These are phyloP conservation scores for Hirtodrosophila trivittata DNA, from an alignment of 2,888 invertebrate genomes.

Conservation along the genomic window DNA sequence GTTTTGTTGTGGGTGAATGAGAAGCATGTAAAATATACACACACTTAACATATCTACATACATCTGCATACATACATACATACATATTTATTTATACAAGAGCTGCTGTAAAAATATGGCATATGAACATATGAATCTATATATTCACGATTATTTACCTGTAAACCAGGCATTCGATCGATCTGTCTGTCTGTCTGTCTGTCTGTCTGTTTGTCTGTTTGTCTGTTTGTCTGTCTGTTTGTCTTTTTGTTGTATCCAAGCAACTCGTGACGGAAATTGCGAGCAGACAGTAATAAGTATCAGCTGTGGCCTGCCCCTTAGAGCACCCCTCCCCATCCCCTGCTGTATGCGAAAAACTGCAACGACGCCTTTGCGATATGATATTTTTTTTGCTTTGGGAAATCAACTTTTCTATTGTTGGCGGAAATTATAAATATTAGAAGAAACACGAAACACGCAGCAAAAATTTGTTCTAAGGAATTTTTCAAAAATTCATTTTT, in stretches of 20 bases:
- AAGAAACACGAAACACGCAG: constrained; percentile 18
- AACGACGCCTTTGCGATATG: constrained; percentile 6
- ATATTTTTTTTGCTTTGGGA: constrained; percentile 24
- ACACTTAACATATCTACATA: too few species aligned
- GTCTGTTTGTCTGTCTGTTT: constrained; percentile 9
- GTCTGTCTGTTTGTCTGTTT: constrained; percentile 9
- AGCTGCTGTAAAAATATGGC: constrained; percentile 33
- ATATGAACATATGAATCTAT: constrained; percentile 11
- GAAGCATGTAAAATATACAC: constrained; percentile 60
- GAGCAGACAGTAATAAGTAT: constrained; percentile 47
- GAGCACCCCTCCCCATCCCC: background rate
- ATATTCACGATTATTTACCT: constrained; percentile 20
- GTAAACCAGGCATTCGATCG: constrained; percentile 29
- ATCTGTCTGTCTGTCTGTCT: constrained; percentile 1
- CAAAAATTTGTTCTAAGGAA: constrained; percentile 36
- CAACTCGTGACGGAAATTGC: constrained; percentile 74
- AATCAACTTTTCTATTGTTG: constrained; percentile 54
- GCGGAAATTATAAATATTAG: constrained; percentile 72
- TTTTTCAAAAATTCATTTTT: constrained; percentile 38
- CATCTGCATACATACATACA: constrained; percentile 1
- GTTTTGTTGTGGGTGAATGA: constrained; percentile 71
- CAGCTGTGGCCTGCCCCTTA: constrained; percentile 62
- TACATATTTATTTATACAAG: constrained; percentile 26
- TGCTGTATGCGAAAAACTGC: constrained; percentile 10
- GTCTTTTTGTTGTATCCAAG: constrained; percentile 11